phyloP scores from a whole-genome alignment of 2,113 vertebrate species.

The Mustelus asterias region DNA sequence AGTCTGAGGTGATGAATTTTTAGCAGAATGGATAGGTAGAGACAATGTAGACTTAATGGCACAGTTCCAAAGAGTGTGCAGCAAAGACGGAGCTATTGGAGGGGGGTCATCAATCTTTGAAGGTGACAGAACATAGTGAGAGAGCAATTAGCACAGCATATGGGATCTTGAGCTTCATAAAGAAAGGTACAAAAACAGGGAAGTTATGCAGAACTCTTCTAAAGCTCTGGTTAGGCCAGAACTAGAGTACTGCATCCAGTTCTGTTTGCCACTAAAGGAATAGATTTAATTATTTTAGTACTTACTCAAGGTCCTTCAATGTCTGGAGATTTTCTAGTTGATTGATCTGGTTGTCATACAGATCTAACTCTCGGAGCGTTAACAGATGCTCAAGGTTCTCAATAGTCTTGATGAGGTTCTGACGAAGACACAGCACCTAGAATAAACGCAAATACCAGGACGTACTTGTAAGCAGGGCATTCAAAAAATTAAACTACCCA shows the following conservation, averaged over 20 bases:
- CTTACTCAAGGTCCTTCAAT: slow-evolving; percentile 85
- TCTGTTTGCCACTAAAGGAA: neutral
- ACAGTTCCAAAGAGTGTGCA: neutral
- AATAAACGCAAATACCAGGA: neutral
- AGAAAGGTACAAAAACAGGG: neutral
- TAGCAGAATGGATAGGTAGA: neutral
- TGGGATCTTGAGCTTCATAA: neutral
- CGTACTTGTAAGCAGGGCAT: neutral
- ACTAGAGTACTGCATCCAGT: neutral
- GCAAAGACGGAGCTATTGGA: neutral
- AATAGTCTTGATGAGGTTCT: slow-evolving; percentile 90
- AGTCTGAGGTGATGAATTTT: neutral
- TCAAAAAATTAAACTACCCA: neutral
- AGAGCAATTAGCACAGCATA: neutral
- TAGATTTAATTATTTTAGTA: slow-evolving; percentile 38
- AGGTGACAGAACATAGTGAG: neutral
- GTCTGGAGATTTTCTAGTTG: slow-evolving; percentile 85
- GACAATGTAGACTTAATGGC: neutral
- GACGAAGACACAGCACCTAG: slow-evolving; percentile 88
- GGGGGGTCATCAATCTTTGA: neutral
- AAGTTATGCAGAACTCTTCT: neutral
- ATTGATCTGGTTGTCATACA: slow-evolving; percentile 95
- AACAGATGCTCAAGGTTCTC: slow-evolving; percentile 83
- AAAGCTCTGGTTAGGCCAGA: neutral
- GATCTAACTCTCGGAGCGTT: slow-evolving; percentile 78